Base-by-base conservation (phyloP, 2,113 vertebrate species). In the Apteryx owenii region DNA sequence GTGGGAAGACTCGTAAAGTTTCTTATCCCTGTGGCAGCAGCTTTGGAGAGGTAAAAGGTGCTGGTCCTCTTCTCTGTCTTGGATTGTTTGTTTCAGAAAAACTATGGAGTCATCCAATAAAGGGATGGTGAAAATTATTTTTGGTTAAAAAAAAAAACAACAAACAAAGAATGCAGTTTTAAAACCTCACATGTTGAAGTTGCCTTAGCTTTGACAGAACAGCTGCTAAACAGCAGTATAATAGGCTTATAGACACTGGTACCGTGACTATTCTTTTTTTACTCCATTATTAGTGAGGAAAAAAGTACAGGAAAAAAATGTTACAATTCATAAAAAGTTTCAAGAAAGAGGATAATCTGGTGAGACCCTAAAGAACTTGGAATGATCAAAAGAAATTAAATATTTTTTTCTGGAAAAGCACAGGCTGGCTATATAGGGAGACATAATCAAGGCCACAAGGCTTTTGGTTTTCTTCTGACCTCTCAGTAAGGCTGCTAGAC, bases 301-400 rank as follows among this genome's bases (percentile, higher is more conserved):
- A 12, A 31, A 70, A 70, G 69, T 23, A 2, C 0, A 4, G 18
- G 4, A 42, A 46, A 28, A 16, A 77, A 65, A n/a, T 1, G 6
- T 15, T 48, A 36, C 10, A 16, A 3, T n/a, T 42, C 36, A 33
- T 60, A 29, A 56, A 38, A 65, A 33, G 10, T 25, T 28, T 3
- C 29, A 46, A 72, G 29, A 54, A 78, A 40, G 7, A 62, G 4
- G 76, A 64, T 54, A 72, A 28, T 62, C 53, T 78, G 23, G 36
- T 21, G 19, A 56, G 23, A 78, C 12, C 21, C 33, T 38, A 9
- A 82, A 87, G 61, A 70, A 64, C 7, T 23, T 33, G 38, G 36
- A 62, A 44, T 13, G 76, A 36, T 15, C 17, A 65, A 72, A 66
- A 85, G 9, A 81, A 77, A 48, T 18, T 28, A 42, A 50, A 33